These are phyloP conservation scores for Lanius ludovicianus DNA, from an alignment of 2,113 vertebrate genomes.

Conservation along the genomic window DNA sequence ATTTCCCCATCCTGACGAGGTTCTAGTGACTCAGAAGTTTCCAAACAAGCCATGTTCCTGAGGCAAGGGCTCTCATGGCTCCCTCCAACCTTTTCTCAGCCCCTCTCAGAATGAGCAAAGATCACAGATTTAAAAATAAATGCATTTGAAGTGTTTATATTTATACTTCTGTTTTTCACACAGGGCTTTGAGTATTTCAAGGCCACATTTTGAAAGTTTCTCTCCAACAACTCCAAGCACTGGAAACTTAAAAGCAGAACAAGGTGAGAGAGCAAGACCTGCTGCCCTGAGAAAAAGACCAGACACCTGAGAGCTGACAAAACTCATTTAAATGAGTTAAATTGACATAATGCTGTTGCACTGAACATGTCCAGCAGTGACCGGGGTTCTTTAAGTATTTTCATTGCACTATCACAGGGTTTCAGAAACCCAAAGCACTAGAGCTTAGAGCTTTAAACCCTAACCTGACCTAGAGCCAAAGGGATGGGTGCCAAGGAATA, in stretches of 20 bases:
- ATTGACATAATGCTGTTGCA: background rate
- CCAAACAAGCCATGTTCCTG: background rate
- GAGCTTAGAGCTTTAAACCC: background rate
- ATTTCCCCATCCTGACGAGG: background rate
- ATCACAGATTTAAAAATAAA: background rate
- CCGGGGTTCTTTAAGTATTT: background rate
- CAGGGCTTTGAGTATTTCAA: background rate
- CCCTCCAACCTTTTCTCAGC: background rate
- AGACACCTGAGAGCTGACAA: constrained; percentile 25
- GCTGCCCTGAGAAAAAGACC: background rate
- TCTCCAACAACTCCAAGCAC: background rate
- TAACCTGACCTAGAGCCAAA: background rate
- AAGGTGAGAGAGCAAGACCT: background rate
- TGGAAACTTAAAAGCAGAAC: background rate
- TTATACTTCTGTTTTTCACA: background rate
- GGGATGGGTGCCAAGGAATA: background rate
- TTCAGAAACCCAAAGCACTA: background rate
- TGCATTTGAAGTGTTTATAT: background rate
- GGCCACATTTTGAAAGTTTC: background rate
- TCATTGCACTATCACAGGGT: background rate
- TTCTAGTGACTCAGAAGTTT: background rate
- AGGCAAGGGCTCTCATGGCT: background rate
- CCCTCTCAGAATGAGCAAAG: background rate
- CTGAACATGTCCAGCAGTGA: background rate
- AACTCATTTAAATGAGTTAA: background rate